Evolutionary conservation across 92 coral and sea anemone genomes (phyloP), one percentile per base, ranked within the genome.

Genomic region (Meandrina meandrites): DNA sequence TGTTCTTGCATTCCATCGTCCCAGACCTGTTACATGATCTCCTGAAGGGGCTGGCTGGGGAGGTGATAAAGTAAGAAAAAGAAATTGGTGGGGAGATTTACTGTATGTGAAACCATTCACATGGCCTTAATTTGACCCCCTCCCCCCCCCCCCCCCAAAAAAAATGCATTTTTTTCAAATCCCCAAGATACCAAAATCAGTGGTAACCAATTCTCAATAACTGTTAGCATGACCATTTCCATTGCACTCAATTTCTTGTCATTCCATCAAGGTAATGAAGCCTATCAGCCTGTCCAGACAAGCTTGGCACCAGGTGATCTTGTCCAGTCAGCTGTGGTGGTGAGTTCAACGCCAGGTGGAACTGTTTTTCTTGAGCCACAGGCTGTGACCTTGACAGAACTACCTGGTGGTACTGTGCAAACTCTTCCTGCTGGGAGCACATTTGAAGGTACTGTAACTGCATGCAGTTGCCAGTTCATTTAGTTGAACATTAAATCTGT

Each of bases 281-380:
- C 79, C 75, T 97, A 87, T 68, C 93, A 91, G 53, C 77, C 94
- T 75, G 94, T 91, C 16, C 94, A 93, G 91, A 86, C 94, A 35
- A 86, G 86, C 81, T 89, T 97, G 58, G 89, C 96, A 15, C 90
- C 94, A 22, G 87, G 93, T 70, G 98, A 97, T 40, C 96, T 97
- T 66, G 98, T 96, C 32, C 98, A 95, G 79, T 94, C 98, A 30
- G 93, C 97, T 16, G 98, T 94, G 48, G 99, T 97, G 42, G 98
- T 95, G 11, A 92, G 95, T 79, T 90, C 96, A 16, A 91, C 96
- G 45, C 90, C 92, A 57, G 92, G 91, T 35, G 98, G 98, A 45
- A 81, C 96, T 13, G 98, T 96, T 50, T 97, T 92, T 80, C 91
- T 97, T 76, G 99, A 95, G 64, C 99, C 96, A 78, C 96, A 94